A percentile compares a stretch with the other conserved stretches of the same genome.
Conservation (phyloP, 2,113 vertebrate species). For the Cynopterus brachyotis region DNA sequence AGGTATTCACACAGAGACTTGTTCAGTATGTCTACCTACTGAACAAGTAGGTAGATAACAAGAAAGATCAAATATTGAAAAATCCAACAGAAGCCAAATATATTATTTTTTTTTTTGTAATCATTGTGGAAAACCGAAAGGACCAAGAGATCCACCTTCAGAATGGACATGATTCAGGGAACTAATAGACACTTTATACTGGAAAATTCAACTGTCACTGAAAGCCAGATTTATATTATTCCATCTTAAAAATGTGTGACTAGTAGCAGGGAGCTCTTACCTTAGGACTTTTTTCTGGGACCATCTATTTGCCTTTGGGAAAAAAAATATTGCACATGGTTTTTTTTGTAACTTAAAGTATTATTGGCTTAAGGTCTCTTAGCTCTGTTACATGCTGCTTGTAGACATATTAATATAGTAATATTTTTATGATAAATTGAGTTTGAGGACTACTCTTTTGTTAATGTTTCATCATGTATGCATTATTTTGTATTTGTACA, state of each 20-base stretch:
- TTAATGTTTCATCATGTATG: conserved; percentile 89
- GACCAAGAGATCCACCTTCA: conserved; percentile 91
- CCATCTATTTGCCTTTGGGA: conserved; percentile 91
- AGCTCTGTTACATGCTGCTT: conserved; percentile 90
- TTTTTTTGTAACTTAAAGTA: conserved; percentile 89
- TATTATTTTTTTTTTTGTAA: conserved; percentile 92
- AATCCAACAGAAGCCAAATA: conserved; percentile 79
- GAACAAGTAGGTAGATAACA: conserved; percentile 76
- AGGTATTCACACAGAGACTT: conserved; percentile 73
- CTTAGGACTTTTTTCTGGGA: conserved; percentile 86
- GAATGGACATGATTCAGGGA: conserved; percentile 93
- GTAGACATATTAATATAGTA: conserved; percentile 90
- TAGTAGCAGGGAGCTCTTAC: conserved; percentile 87
- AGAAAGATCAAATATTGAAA: conserved; percentile 78
- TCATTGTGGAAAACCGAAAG: conserved; percentile 92
- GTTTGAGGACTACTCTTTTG: conserved; percentile 92
- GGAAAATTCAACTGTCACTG: conserved; percentile 88
- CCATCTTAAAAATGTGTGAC: conserved; percentile 81
- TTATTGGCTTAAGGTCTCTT: conserved; percentile 91
- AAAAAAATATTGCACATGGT: conserved; percentile 86
- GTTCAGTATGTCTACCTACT: conserved; percentile 77
- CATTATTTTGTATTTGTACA: conserved; percentile 96
- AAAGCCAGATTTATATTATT: conserved; percentile 84
- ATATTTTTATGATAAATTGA: conserved; percentile 87
- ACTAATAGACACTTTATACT: conserved; percentile 80